phyloP scores from a whole-genome alignment of 2,113 vertebrate genomes.

The Suricata suricatta region DNA sequence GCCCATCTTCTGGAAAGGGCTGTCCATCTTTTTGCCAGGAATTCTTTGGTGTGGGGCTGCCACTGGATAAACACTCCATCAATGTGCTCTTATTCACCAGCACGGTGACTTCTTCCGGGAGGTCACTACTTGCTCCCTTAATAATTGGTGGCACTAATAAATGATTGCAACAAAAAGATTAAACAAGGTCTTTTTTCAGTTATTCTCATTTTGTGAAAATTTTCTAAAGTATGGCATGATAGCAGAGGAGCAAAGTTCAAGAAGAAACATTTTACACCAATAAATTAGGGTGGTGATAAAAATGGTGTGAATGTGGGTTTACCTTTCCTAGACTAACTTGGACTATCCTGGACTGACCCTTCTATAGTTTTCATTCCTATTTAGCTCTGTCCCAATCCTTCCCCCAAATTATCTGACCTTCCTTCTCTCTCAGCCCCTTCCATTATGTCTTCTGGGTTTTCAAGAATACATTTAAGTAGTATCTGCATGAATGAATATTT shows the following conservation, averaged over 20 bases:
- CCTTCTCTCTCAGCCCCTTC: neutral
- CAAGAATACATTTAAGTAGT: neutral
- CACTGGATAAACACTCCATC: conserved; percentile 90
- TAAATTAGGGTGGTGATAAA: neutral
- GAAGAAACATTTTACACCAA: neutral
- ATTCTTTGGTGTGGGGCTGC: conserved; percentile 90
- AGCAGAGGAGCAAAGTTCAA: neutral
- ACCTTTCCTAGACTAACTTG: neutral
- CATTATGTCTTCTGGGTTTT: neutral
- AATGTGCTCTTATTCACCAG: conserved; percentile 85
- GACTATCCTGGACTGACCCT: neutral
- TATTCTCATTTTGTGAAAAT: neutral
- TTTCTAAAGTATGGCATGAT: neutral
- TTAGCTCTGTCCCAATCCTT: neutral
- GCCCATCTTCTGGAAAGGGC: conserved; percentile 82
- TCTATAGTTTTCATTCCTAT: neutral
- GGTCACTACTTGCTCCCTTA: conserved; percentile 83
- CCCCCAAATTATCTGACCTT: neutral
- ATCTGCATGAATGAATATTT: neutral
- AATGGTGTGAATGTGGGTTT: neutral
- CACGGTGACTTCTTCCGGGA: conserved; percentile 91
- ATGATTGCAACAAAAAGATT: neutral
- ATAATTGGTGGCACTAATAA: conserved; percentile 92
- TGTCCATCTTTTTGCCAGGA: conserved; percentile 94
- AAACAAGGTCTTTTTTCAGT: neutral